A percentile compares a stretch with the other conserved stretches of the same genome.
Conservation (phyloP, 2,113 vertebrate species). For the Toxotes jaculatrix region DNA sequence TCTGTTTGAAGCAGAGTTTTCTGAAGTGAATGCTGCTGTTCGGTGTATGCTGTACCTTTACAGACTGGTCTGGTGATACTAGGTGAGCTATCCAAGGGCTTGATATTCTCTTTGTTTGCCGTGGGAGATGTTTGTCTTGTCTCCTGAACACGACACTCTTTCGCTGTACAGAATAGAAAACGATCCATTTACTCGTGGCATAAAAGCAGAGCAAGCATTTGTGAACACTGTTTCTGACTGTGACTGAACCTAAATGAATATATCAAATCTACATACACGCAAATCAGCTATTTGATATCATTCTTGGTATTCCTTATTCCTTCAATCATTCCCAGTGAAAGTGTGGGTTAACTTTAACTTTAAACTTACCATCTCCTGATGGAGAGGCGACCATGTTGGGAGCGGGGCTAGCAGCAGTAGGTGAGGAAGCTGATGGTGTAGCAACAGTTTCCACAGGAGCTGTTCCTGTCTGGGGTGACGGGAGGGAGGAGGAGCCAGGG, state of each 20-base stretch:
- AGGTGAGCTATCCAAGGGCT: slow-evolving; percentile 90
- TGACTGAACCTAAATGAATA: background rate
- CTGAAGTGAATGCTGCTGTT: background rate
- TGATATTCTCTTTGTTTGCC: slow-evolving; percentile 93
- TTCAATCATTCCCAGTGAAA: background rate
- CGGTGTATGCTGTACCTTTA: slow-evolving; percentile 87
- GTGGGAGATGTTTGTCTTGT: slow-evolving; percentile 92
- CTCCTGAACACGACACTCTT: slow-evolving; percentile 95
- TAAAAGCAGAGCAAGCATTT: background rate
- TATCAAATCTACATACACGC: background rate
- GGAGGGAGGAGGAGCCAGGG: slow-evolving; percentile 87
- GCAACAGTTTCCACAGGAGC: slow-evolving; percentile 88
- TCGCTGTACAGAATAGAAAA: slow-evolving; percentile 83
- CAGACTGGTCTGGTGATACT: slow-evolving; percentile 90
- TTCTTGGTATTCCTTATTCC: background rate
- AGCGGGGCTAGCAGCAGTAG: slow-evolving; percentile 92
- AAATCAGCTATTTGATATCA: background rate
- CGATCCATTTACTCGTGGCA: background rate
- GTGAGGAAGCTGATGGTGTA: slow-evolving; percentile 90
- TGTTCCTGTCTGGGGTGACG: slow-evolving; percentile 90
- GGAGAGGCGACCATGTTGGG: slow-evolving; percentile 91
- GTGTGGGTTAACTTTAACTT: background rate
- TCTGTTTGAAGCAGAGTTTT: background rate
- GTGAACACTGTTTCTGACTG: background rate
- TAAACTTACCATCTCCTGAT: slow-evolving; percentile 88